Evolutionary conservation across 2,113 vertebrate genomes (phyloP).

Genomic region (Apodemus speciosus): DNA sequence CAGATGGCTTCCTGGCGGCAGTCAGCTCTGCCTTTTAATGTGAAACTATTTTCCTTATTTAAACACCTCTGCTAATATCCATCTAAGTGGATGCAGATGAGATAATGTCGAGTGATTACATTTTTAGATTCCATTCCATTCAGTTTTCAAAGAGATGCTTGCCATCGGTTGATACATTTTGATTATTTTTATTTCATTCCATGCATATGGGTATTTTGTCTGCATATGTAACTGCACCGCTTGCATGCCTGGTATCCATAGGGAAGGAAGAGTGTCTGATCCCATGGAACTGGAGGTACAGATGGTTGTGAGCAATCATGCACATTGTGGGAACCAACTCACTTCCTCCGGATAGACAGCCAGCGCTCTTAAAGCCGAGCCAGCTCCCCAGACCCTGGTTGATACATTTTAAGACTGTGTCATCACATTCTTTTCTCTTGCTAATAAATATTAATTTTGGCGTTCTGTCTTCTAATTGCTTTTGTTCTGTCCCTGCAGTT

Average conservation of each 20-base stretch:
- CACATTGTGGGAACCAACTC: not conserved
- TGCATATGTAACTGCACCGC: too few species aligned
- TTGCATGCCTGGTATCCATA: not conserved
- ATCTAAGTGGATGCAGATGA: not conserved
- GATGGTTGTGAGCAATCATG: not conserved
- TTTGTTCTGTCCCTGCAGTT: constrained; percentile 81
- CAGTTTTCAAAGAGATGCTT: constrained; percentile 3
- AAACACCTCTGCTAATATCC: not conserved
- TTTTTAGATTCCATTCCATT: constrained; percentile 38
- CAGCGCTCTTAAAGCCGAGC: not conserved
- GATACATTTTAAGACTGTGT: not conserved
- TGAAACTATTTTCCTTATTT: not conserved
- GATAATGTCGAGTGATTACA: not conserved
- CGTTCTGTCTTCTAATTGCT: constrained; percentile 42
- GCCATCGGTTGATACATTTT: not conserved
- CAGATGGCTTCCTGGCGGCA: not conserved
- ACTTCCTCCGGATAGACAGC: not conserved
- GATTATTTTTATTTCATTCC: not conserved
- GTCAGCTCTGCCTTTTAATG: not conserved
- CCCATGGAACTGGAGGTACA: not conserved
- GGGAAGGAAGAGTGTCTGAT: not conserved
- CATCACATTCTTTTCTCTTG: constrained; percentile 17
- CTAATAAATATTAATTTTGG: not conserved
- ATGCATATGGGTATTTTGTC: not conserved
- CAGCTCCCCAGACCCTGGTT: not conserved